Percentiles rank a stretch among this genome's conserved stretches.
phyloP scores from a whole-genome alignment of 1,140 invertebrate genomes.

The Drosophila auraria region DNA sequence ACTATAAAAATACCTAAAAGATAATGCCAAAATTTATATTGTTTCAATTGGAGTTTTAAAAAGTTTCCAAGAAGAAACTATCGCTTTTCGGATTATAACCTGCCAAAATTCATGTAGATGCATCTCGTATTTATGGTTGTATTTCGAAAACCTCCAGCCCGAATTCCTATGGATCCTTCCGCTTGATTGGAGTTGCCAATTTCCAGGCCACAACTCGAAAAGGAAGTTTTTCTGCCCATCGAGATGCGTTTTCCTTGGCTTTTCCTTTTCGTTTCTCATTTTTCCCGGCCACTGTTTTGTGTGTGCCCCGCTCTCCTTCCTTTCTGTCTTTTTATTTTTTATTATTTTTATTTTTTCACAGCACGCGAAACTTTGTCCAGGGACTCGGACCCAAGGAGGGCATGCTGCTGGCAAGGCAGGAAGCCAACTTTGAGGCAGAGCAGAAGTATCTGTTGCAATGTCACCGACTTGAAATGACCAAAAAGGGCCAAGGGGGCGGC shows the following conservation, averaged over 20 bases:
- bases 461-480: conserved; percentile 71
- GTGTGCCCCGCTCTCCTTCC: background rate
- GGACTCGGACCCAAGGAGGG: conserved; percentile 51
- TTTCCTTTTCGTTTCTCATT: conserved; percentile 29
- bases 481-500: background rate
- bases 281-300: conserved; percentile 27
- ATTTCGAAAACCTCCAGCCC: background rate
- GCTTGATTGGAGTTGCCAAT: conserved; percentile 60
- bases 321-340: conserved; percentile 47
- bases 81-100: background rate
- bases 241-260: conserved; percentile 46
- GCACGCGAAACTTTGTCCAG: conserved; percentile 71
- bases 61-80: background rate
- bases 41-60: background rate
- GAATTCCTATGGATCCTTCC: conserved; percentile 31
- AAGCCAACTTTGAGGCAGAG: conserved; percentile 60
- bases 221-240: conserved; percentile 72
- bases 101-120: background rate
- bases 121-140: conserved; percentile 26
- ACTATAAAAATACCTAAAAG: too few species aligned
- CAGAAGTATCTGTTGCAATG: conserved; percentile 75
- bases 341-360: conserved; percentile 39
- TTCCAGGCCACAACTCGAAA: conserved; percentile 68
- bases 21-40: too few species aligned
- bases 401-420: background rate